Conservation (phyloP, 2,113 vertebrate species). For the Rattus rattus region DNA sequence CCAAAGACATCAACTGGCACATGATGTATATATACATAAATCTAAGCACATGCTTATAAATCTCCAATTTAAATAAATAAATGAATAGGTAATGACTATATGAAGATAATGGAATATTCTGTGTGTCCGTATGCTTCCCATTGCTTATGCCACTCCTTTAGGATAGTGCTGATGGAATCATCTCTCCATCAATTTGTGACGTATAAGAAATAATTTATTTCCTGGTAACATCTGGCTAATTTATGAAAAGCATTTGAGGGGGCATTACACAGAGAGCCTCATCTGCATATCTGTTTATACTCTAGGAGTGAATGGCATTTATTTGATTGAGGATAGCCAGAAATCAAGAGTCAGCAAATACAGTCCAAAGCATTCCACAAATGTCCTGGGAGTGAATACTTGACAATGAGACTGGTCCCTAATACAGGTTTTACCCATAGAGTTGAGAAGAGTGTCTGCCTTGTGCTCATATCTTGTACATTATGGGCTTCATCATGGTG, state of each 20-base stretch:
- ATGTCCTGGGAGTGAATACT: neutral
- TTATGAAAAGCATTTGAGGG: neutral
- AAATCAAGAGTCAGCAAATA: neutral
- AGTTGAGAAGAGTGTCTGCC: neutral
- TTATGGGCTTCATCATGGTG: neutral
- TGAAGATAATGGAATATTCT: neutral
- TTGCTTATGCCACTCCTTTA: neutral
- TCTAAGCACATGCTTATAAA: neutral
- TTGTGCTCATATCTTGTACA: neutral
- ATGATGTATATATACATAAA: too few relatives aligned
- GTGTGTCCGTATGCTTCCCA: neutral
- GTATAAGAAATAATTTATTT: conserved; percentile 15
- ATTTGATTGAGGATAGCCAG: neutral
- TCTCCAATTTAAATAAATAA: neutral
- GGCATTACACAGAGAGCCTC: neutral
- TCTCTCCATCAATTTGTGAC: neutral
- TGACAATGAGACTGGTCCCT: neutral
- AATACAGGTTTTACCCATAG: neutral
- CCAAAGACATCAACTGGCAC: neutral
- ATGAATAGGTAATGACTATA: neutral
- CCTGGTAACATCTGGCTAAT: neutral
- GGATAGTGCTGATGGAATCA: neutral
- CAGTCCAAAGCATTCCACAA: neutral
- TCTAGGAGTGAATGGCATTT: neutral
- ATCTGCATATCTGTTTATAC: neutral